Percentiles rank a stretch among this genome's conserved stretches.
Evolutionary conservation across 2,113 vertebrate species (phyloP).

Genomic region (Lepus americanus): DNA sequence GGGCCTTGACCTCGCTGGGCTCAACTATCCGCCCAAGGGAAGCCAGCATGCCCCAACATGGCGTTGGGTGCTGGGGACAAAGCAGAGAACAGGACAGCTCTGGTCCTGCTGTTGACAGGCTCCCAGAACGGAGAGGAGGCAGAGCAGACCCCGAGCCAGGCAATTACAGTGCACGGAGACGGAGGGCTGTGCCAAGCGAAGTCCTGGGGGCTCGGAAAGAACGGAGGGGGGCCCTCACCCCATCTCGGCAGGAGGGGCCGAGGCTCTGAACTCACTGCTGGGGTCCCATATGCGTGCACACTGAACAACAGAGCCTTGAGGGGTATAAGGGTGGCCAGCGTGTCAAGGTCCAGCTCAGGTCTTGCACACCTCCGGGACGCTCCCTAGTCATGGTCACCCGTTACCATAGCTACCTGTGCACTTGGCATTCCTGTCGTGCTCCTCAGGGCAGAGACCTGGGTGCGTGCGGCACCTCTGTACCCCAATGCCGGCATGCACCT

Average conservation of each 20-base stretch:
- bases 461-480: slow-evolving; percentile 23
- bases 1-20: slow-evolving; percentile 6
- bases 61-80: slow-evolving; percentile 28
- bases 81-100: not conserved
- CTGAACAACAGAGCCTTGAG: not conserved
- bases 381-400: slow-evolving; percentile 58
- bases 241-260: not conserved
- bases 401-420: slow-evolving; percentile 71
- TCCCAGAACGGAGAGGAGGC: not conserved
- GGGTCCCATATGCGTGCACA: not conserved
- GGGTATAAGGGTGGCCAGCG: not conserved
- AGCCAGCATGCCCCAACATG: not conserved
- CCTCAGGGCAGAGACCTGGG: slow-evolving; percentile 53
- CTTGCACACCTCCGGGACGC: slow-evolving; percentile 33
- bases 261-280: not conserved
- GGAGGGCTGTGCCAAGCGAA: not conserved
- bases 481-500: slow-evolving; percentile 28
- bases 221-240: not conserved
- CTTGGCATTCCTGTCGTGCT: slow-evolving; percentile 51
- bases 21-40: not conserved
- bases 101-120: not conserved
- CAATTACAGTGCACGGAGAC: not conserved
- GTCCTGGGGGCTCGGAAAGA: not conserved
- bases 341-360: slow-evolving; percentile 53
- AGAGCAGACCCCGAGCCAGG: slow-evolving; percentile 11